Evolutionary conservation across 2,113 vertebrate genomes (phyloP), one percentile per base, ranked within the genome.

Genomic region (Triplophysa siluroides): DNA sequence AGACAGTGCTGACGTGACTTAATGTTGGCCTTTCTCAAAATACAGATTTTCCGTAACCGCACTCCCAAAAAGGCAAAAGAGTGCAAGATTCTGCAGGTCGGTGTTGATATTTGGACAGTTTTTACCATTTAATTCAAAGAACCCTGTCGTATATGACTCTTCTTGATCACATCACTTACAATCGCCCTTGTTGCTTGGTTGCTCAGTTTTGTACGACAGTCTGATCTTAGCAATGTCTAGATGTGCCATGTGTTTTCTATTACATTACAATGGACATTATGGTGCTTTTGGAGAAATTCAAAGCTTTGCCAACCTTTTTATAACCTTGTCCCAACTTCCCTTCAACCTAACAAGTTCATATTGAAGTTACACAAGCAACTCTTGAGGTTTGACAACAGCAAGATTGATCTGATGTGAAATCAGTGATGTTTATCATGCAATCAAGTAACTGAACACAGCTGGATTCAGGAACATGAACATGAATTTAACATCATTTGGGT

Each of bases 171-270:
- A 72, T 58, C 52, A 71, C 23, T 52, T 29, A 19, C 50, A 72
- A 38, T 72, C 58, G 12, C 50, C n/a, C 19, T 13, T 29, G 10
- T 72, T 70, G 68, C 10, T 71, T 13, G 19, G 10, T 72, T 70
- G 68, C 10, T 71, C 24, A 38, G 19, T 13, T 73, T 73, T 41
- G 70, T 23, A 58, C 29, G 29, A 60, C 29, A 73, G 70, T 6
- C 29, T 9, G 52, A 23, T 73, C 54, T 43, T 23, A 73, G 29
- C 52, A 41, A 33, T 73, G 54, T 56, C 50, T 72, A 23, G 19
- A 73, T 73, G 70, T 23, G 70, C 12, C 13, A 41, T 41, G 52
- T 60, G 70, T 72, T 58, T 72, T 58, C 21, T 6, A 58, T 58
- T 58, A 21, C 1, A 12, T 58, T 58, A 41, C 70, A 58, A 14